A percentile compares a stretch with the other conserved stretches of the same genome.
phyloP scores from a whole-genome alignment of 1,140 invertebrate species.

The Brachionus asplanchnoidis region DNA sequence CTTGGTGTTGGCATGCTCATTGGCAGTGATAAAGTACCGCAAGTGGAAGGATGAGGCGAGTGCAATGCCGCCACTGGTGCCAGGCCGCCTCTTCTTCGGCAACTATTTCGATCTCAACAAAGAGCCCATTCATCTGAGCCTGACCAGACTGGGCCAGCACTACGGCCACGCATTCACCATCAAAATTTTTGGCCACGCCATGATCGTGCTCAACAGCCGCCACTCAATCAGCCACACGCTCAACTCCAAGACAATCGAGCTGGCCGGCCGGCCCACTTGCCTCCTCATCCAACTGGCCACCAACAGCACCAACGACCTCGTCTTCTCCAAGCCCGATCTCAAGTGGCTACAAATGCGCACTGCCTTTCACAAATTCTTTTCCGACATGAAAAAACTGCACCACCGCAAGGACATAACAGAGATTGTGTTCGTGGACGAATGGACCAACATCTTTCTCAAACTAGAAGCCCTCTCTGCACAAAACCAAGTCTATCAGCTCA shows the following conservation, averaged over 20 bases:
- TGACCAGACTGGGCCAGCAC: background rate
- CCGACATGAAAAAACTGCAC: conserved; percentile 19
- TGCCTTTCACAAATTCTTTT: conserved; percentile 10
- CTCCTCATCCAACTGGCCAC: background rate
- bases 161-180: background rate
- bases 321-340: background rate
- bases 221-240: background rate
- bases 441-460: background rate
- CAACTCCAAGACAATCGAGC: background rate
- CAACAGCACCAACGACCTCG: background rate
- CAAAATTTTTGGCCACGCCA: background rate
- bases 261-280: background rate
- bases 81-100: background rate
- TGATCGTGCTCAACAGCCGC: background rate
- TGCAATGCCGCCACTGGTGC: background rate
- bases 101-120: conserved; percentile 1
- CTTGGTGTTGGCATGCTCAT: background rate
- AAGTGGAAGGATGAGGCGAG: background rate
- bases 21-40: background rate
- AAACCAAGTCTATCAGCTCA: background rate
- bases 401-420: background rate
- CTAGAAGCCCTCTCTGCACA: background rate
- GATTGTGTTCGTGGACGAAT: background rate
- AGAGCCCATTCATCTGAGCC: background rate
- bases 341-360: background rate